A percentile compares a stretch with the other conserved stretches of the same genome.
These are phyloP conservation scores for Sebastes fasciatus DNA, from an alignment of 2,113 vertebrate genomes.

Conservation along the genomic window DNA sequence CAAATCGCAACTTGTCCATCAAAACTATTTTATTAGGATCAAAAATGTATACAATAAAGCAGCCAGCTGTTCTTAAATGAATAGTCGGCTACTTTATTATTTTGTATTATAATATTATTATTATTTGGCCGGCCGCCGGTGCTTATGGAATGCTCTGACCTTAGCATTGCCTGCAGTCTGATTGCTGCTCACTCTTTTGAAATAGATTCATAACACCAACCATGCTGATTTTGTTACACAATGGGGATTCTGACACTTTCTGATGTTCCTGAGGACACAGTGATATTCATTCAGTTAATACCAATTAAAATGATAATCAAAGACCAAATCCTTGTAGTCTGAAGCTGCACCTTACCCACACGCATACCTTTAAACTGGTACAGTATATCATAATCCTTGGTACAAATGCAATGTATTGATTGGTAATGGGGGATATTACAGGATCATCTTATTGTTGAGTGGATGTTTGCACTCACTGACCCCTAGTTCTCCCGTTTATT, in stretches of 20 bases:
- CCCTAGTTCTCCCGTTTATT: slow-evolving; percentile 11
- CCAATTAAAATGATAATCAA: background rate
- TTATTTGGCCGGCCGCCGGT: too few species aligned
- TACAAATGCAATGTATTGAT: background rate
- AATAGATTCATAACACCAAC: background rate
- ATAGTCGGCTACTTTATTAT: too few species aligned
- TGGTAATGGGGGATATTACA: background rate
- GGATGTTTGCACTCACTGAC: slow-evolving; percentile 10
- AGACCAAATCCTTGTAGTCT: background rate
- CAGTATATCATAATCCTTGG: background rate
- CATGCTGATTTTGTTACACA: background rate
- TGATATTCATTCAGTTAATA: background rate
- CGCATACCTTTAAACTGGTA: background rate
- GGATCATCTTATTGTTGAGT: background rate
- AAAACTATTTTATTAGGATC: too few species aligned
- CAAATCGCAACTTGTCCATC: too few species aligned
- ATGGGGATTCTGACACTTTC: background rate
- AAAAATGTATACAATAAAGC: too few species aligned
- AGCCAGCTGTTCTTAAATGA: too few species aligned
- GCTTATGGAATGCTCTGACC: too few species aligned
- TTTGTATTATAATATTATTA: too few species aligned
- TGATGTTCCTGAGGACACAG: background rate
- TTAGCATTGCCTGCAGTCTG: background rate
- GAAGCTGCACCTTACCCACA: background rate
- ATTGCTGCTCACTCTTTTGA: background rate